Evolutionary conservation across 2,888 invertebrate genomes (phyloP).

Genomic region (Pyrrhosoma nymphula): DNA sequence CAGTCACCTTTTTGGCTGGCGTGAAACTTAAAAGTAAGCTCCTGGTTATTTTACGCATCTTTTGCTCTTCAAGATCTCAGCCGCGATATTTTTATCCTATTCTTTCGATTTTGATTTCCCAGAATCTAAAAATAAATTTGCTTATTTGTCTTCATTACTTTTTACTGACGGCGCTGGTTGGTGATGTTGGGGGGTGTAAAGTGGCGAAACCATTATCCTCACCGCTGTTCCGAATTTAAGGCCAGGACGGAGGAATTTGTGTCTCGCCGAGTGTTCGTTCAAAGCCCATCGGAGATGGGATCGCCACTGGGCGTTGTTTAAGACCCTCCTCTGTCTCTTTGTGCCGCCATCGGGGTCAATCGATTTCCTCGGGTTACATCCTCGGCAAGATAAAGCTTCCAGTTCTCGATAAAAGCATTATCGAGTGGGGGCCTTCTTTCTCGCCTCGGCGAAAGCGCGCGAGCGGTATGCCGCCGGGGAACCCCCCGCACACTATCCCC

Average conservation of each 20-base stretch:
- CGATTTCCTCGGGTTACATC: not conserved
- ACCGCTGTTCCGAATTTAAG: too few species aligned
- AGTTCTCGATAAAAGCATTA: conserved; percentile 18
- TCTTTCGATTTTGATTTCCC: not conserved
- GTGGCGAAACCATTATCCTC: not conserved
- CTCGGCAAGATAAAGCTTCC: not conserved
- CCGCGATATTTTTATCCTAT: too few species aligned
- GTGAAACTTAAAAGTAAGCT: too few species aligned
- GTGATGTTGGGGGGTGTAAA: not conserved
- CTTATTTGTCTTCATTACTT: not conserved
- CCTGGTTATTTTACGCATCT: too few species aligned
- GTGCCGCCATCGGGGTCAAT: not conserved
- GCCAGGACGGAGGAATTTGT: not conserved
- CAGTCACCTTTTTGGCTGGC: too few species aligned
- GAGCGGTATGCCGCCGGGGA: too few species aligned
- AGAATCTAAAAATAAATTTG: not conserved
- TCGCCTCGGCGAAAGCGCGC: not conserved
- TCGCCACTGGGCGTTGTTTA: not conserved
- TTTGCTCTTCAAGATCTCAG: too few species aligned
- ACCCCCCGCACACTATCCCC: too few species aligned
- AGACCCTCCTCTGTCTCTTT: not conserved
- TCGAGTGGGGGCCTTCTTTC: not conserved
- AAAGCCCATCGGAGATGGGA: not conserved
- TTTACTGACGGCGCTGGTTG: not conserved
- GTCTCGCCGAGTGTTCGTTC: too few species aligned